Base-by-base conservation (phyloP, 1,140 invertebrate genomes). In the Caenorhabditis latens region DNA sequence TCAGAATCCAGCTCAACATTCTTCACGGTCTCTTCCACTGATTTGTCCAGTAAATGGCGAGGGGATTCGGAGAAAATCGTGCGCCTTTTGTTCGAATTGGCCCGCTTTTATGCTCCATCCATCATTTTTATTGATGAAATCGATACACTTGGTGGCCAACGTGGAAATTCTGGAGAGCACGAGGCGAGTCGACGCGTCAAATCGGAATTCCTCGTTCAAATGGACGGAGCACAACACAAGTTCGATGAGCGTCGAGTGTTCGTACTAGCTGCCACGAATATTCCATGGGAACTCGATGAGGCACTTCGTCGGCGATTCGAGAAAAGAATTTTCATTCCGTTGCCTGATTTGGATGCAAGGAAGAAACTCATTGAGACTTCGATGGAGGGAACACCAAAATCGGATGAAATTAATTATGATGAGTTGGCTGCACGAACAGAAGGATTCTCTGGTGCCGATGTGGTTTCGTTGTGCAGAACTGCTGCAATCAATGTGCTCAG, bases 81-180 rank as follows among this genome's bases (percentile, higher is more conserved):
- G 88, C 94, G 97, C 75, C 94, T 99, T 53, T 94, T 99, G 2
- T 99, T 99, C 94, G 97, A 99, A 95, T 99, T 99, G 97, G 96
- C 96, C 93, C 94, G 98, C 90, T 99, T 98, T 94, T 98, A 99
- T 94, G 97, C 98, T 83, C 98, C 98, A 19, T 97, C 96, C 91
- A 99, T 98, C 61, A 99, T 99, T 90, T 99, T 99, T 93, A 98
- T 99, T 87, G 98, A 99, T 94, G 98, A 99, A 95, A 99, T 99
- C 86, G 98, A 99, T 94, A 98, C 98, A 7, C 94, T 99, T 75
- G 99, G 98, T 93, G 98, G 97, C 1, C 95, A 96, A 89, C 94
- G 98, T 93, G 98, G 98, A 71, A 96, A 96, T 2, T 97, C 98
- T 92, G 96, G 96, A 24, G 98, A 99, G 93, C 98, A 99, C 93